Evolutionary conservation across 2,797 vertebrate species (phyloP), one percentile per base, ranked within the genome.

Genomic region (Toxotes lorentzi): DNA sequence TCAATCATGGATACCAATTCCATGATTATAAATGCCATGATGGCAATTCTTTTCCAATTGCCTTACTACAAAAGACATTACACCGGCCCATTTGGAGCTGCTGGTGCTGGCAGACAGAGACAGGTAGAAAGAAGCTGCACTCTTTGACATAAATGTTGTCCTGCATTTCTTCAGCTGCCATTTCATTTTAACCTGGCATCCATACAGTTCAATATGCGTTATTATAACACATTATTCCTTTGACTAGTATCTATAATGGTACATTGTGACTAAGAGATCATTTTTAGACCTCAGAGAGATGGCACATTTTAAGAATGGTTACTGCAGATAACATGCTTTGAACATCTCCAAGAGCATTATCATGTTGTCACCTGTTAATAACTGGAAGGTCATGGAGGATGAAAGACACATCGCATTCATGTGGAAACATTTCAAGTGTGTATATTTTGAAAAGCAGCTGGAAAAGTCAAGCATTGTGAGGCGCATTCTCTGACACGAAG

Each of bases 51-150:
- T 91, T 91, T 91, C 81, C 84, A 89, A 91, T 87, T 90, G 78
- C 83, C 83, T 88, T 83, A 86, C 75, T 89, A 88, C 92, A 91
- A 90, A 79, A 88, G 74, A 81, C 78, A 90, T 92, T 92, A 92
- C 41, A 69, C 32, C 1, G 65, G 47, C 53, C 83, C 64, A 83
- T 89, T 92, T 91, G 82, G 81, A 68, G 77, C 81, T 70, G 43
- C 74, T 78, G 70, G 67, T 66, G 58, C 76, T 86, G 65, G 75
- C 85, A 83, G 62, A 76, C 51, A 65, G 71, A 77, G 51, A 70
- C 69, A 56, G 27, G 32, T 27, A 79, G 68, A 66, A 57, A 45
- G 43, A 81, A 75, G 62, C 71, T 30, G 56, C 65, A 41, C 47
- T 78, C 7, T 30, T 58, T 81, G 69, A 83, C 73, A 84, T 79